Evolutionary conservation across 2,113 vertebrate species (phyloP).

Genomic region (Callionymus lyra): DNA sequence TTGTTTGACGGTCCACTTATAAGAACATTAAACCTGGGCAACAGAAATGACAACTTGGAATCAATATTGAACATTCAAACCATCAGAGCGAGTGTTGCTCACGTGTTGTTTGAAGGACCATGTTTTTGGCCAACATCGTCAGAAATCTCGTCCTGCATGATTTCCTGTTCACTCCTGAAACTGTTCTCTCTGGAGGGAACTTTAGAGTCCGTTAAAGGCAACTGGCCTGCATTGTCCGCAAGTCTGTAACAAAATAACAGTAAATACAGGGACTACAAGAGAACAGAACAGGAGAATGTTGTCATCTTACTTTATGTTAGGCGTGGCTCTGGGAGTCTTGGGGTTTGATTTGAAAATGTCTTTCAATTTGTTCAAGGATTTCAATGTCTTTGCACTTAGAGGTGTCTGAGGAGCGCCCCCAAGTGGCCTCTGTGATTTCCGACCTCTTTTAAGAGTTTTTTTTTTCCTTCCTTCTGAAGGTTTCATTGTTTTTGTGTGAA

Average conservation of each 20-base stretch:
- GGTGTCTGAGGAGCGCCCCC: constrained; percentile 4
- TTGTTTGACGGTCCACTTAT: constrained; percentile 59
- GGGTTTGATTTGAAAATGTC: constrained; percentile 23
- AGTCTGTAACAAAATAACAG: too few species aligned
- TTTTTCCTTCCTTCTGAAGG: constrained; percentile 1
- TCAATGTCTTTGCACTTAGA: constrained; percentile 1
- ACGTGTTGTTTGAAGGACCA: constrained; percentile 4
- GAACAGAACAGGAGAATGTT: too few species aligned
- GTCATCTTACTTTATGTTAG: too few species aligned
- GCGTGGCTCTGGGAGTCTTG: neutral
- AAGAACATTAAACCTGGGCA: constrained; percentile 30
- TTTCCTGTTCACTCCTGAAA: neutral
- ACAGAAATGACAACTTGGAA: neutral
- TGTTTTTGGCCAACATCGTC: neutral
- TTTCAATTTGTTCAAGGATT: constrained; percentile 28
- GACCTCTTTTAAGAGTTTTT: constrained; percentile 9
- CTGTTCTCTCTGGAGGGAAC: too few species aligned
- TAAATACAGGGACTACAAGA: too few species aligned
- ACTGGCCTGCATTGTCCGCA: too few species aligned
- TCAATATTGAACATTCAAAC: neutral
- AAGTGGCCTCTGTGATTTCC: constrained; percentile 7
- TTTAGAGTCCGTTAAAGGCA: too few species aligned
- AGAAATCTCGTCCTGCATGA: neutral
- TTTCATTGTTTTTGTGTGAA: constrained; percentile 3
- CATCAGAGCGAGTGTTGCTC: neutral